A percentile compares a stretch with the other conserved stretches of the same genome.
phyloP scores from a whole-genome alignment of 2,888 invertebrate species.

The Hartigia nigra region DNA sequence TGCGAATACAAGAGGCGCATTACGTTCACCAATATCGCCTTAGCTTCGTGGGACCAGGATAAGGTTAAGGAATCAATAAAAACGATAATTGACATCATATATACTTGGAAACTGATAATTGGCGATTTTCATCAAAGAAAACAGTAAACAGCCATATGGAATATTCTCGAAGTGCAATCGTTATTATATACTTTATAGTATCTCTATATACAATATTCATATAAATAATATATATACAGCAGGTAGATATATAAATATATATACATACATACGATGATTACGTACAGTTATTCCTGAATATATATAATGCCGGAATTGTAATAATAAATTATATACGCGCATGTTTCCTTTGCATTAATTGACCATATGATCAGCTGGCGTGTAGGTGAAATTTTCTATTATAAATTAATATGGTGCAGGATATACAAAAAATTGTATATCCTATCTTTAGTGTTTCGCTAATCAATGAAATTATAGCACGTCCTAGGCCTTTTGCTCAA shows the following conservation, averaged over 20 bases:
- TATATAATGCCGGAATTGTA: background rate
- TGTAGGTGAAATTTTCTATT: background rate
- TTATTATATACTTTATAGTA: background rate
- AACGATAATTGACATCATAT: background rate
- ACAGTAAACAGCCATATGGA: background rate
- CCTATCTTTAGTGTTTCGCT: background rate
- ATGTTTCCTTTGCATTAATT: background rate
- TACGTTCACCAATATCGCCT: background rate
- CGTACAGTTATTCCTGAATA: background rate
- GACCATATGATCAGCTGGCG: background rate
- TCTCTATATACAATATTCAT: background rate
- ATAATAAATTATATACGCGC: background rate
- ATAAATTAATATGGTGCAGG: background rate
- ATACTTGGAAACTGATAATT: background rate
- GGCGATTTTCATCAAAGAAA: background rate
- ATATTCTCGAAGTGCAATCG: background rate
- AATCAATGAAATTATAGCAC: background rate
- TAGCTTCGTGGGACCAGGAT: background rate
- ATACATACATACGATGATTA: background rate
- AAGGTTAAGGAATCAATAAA: background rate
- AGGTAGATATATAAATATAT: too few species aligned
- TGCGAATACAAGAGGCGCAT: slow-evolving; percentile 8
- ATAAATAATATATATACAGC: background rate
- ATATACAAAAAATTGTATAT: background rate
- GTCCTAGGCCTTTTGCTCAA: background rate